Base-by-base conservation (phyloP, 92 coral and sea anemone species). In the Epizoanthus illoricatus region DNA sequence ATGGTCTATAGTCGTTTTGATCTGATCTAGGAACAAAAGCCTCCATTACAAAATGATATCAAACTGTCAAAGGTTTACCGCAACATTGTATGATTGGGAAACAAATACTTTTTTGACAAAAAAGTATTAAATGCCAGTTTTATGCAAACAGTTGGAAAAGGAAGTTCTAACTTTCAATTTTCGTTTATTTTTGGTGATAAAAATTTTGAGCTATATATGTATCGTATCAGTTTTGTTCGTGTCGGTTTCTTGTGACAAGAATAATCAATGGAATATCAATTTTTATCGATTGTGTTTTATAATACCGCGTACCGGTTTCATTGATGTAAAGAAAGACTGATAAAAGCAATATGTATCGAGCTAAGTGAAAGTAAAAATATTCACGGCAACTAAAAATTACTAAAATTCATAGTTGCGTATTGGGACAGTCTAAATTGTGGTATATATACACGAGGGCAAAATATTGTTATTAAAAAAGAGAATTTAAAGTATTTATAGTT, bases 281-380 rank as follows among this genome's bases (percentile, higher is more conserved):
- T 61, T 78, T 62, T 78, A 20, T 21, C 82, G 15, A 78, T 78
- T 78, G 71, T 78, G 66, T 75, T 75, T 55, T 62, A 62, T 18
- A 21, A 71, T 62, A 78, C 82, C 82, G 82, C 11, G 82, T 62
- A 78, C 82, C 82, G 82, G 82, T 70, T 62, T 49, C 70, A 78
- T 78, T 78, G 82, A 78, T 78, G 82, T 78, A 45, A 69, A 19
- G 82, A 78, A 43, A 55, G 72, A 63, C n/a, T n/a, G n/a, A 69
- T 78, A 62, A 78, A 78, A 78, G 60, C 82, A 78, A 41, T 78
- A 78, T 8, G 9, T 49, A 49, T 10, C 56, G 3, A 49, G 11
- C 58, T 20, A 75, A 75, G 60, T 57, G 41, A 60, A 75, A 75
- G 39, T 18, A 75, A 75, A 59, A 47, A 72, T n/a, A 55, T 33